A percentile compares a stretch with the other conserved stretches of the same genome.
Conservation (phyloP, 2,888 invertebrate genomes). For the Nemotelus pantherinus region DNA sequence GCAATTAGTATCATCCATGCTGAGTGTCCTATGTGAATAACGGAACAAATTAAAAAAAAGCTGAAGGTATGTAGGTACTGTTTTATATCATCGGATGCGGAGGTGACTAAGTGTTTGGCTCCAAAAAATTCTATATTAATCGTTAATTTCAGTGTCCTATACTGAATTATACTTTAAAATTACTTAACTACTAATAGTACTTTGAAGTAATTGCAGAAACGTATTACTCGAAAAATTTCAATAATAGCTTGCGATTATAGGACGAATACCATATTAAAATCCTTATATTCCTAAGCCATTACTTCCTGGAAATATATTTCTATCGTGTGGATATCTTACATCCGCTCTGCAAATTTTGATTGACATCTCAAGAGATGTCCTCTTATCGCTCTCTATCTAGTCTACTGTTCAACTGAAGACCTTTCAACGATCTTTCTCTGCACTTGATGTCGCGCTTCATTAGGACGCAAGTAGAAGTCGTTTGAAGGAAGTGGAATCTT, state of each 20-base stretch:
- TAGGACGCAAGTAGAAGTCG: constrained; percentile 40
- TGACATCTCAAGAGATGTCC: constrained; percentile 28
- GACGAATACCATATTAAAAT: too few relatives aligned
- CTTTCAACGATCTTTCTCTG: constrained; percentile 25
- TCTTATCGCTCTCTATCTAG: constrained; percentile 15
- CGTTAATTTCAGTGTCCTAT: too few relatives aligned
- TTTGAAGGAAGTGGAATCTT: constrained; percentile 29
- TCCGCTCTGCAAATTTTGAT: not conserved
- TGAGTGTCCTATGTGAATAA: too few relatives aligned
- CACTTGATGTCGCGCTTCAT: constrained; percentile 44
- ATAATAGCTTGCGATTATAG: too few relatives aligned
- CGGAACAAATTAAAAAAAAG: too few relatives aligned
- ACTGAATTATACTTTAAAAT: not conserved
- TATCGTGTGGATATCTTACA: too few relatives aligned
- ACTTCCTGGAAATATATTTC: too few relatives aligned
- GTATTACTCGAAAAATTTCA: too few relatives aligned
- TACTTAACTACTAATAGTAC: not conserved
- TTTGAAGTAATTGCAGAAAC: too few relatives aligned
- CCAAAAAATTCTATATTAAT: not conserved
- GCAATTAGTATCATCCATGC: not conserved
- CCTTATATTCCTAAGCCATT: too few relatives aligned
- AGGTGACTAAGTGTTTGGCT: not conserved
- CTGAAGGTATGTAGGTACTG: not conserved
- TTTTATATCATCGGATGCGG: not conserved
- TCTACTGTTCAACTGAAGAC: constrained; percentile 6